These are phyloP conservation scores for Drosophila bocqueti DNA, from an alignment of 1,140 invertebrate genomes.

Conservation along the genomic window DNA sequence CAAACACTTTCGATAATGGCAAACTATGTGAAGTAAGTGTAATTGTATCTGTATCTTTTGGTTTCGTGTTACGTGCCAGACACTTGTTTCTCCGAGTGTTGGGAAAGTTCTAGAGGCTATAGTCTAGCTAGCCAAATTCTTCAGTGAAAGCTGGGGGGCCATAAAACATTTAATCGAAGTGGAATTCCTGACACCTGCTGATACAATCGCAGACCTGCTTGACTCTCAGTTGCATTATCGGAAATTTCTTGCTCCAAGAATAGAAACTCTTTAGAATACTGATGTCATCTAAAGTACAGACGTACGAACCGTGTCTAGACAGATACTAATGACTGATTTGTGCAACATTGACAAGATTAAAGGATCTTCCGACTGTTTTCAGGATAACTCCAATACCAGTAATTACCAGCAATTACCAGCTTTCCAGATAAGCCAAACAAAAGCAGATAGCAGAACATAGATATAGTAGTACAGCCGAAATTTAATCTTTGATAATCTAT, in stretches of 20 bases:
- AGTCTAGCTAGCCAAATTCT: background rate
- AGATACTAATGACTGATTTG: background rate
- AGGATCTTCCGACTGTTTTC: too few relatives aligned
- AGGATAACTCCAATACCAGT: too few relatives aligned
- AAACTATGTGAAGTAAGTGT: conserved; percentile 16
- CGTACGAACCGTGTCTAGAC: background rate
- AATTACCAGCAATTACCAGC: too few relatives aligned
- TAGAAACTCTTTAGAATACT: background rate
- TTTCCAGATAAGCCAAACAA: background rate
- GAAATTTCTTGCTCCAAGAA: background rate
- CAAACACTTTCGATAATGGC: conserved; percentile 49
- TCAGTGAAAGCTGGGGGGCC: conserved; percentile 13
- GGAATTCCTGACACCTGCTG: conserved; percentile 15
- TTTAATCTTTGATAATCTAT: conserved; percentile 6
- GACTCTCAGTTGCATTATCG: background rate
- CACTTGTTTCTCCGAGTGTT: conserved; percentile 13
- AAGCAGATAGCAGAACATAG: background rate
- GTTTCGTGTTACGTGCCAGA: conserved; percentile 27
- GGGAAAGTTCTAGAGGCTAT: conserved; percentile 31
- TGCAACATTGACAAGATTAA: background rate
- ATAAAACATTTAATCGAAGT: conserved; percentile 3
- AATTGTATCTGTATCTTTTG: conserved; percentile 29
- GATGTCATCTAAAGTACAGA: background rate
- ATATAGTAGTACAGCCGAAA: background rate
- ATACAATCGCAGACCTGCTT: conserved; percentile 10